Percentiles rank a stretch among this genome's conserved stretches.
Evolutionary conservation across 2,113 vertebrate genomes (phyloP).

Genomic region (Muntiacus muntjak): DNA sequence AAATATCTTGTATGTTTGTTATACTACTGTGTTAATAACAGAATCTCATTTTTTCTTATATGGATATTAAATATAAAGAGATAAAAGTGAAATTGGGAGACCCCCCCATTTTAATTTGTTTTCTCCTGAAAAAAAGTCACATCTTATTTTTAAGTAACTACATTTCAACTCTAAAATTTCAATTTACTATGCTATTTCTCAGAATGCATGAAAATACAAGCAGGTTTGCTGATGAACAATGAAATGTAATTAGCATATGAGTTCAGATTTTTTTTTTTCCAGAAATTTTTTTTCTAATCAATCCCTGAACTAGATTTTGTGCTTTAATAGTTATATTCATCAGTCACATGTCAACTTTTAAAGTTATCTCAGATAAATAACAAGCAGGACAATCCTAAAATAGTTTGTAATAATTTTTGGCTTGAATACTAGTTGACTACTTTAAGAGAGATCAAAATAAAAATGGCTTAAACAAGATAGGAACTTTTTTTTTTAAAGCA

Average conservation of each 20-base stretch:
- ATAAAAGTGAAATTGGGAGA: not conserved
- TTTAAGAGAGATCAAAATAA: not conserved
- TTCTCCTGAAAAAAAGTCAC: not conserved
- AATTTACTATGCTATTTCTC: not conserved
- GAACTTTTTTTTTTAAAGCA: not conserved
- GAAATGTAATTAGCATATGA: not conserved
- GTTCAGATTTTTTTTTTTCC: not conserved
- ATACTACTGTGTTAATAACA: not conserved
- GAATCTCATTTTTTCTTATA: constrained; percentile 22
- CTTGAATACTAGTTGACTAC: not conserved
- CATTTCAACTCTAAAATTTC: not conserved
- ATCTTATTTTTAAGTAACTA: not conserved
- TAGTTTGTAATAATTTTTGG: not conserved
- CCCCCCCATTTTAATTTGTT: not conserved
- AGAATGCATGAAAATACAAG: constrained; percentile 14
- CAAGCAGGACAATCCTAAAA: not conserved
- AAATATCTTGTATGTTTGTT: not conserved
- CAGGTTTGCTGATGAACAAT: not conserved
- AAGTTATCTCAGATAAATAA: not conserved
- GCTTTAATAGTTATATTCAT: not conserved
- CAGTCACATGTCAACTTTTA: not conserved
- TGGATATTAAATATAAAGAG: not conserved
- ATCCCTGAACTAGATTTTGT: not conserved
- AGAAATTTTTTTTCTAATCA: not conserved
- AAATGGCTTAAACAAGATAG: not conserved